A percentile compares a stretch with the other conserved stretches of the same genome.
Conservation (phyloP, 2,113 vertebrate species). For the Danio rerio region GRCz12tu NC_133195.1:17571001-17571500, state of each 20-base stretch:
- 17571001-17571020: too few species aligned
- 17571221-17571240: constrained; percentile 23
- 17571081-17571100: too few species aligned
- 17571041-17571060: too few species aligned
- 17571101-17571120: not conserved
- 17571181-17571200: constrained; percentile 10
- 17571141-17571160: not conserved
- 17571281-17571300: constrained; percentile 2
- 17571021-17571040: too few species aligned
- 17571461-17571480: not conserved
- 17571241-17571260: constrained; percentile 1
- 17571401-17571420: not conserved
- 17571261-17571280: constrained; percentile 16
- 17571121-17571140: not conserved
- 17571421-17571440: not conserved
- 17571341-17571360: not conserved
- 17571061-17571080: not conserved
- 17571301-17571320: not conserved
- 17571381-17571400: not conserved
- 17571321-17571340: not conserved
- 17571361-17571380: not conserved
- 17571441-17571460: not conserved
- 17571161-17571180: not conserved
- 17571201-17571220: constrained; percentile 4
- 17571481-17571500: not conserved